A percentile compares a stretch with the other conserved stretches of the same genome.
Conservation (phyloP, 1,140 invertebrate species). For the Protaetia brevitarsis region DNA sequence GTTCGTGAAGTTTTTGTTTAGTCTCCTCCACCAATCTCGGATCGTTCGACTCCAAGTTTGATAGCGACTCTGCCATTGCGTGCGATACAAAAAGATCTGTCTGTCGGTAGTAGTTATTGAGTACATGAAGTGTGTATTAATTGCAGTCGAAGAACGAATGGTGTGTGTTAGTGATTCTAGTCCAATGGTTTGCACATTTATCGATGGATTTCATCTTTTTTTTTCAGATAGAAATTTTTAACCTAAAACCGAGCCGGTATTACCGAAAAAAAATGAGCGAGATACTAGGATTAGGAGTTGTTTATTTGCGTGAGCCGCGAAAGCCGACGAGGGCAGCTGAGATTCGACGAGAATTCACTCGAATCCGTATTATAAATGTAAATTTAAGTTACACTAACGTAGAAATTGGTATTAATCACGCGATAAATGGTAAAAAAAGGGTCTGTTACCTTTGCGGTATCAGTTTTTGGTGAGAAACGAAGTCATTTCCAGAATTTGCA, state of each 20-base stretch:
- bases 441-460: neutral
- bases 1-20: slow-evolving; percentile 68
- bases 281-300: no score
- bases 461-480: neutral
- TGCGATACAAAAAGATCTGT: neutral
- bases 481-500: slow-evolving; percentile 2
- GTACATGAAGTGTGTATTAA: neutral
- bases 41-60: slow-evolving; percentile 70
- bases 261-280: no score
- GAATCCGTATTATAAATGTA: neutral
- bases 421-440: neutral
- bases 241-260: neutral
- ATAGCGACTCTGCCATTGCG: slow-evolving; percentile 58
- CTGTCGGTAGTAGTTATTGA: neutral
- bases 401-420: neutral
- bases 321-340: neutral
- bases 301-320: no score
- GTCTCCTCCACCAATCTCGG: slow-evolving; percentile 63
- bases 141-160: neutral
- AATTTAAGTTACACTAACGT: neutral
- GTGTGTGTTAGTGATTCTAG: neutral
- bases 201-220: slow-evolving; percentile 9
- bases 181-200: slow-evolving; percentile 15
- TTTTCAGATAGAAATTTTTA: neutral
- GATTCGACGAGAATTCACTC: neutral